Base-by-base conservation (phyloP, 2,113 vertebrate genomes). In the Macquaria ambigua region DNA sequence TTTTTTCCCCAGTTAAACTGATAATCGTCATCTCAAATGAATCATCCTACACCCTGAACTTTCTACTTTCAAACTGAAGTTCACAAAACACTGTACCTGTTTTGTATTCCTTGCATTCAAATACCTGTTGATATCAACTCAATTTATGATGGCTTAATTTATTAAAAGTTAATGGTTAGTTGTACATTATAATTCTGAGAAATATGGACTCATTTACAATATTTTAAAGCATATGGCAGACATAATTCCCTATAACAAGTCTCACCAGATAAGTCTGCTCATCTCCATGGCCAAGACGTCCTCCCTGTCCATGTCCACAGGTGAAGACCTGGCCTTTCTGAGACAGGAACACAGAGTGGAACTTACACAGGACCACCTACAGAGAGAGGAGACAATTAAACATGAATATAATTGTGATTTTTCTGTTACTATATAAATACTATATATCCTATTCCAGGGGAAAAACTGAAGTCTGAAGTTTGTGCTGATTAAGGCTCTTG, bases 331-430 rank as follows among this genome's bases (percentile, higher is more conserved):
- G 97, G 70, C 98, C 98, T 94, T 98, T 99, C 94, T 99, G 98
- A 59, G 98, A 98, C 89, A 99, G 97, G 94, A 99, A 99, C 78
- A 99, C 98, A 0, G 98, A 98, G 89, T 99, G 98, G 96, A 99
- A 99, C 93, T 98, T 97, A 85, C 97, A 99, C 87, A 99, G 95
- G 48, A 98, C 97, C 92, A 99, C 97, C 98, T 99, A 82, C 50
- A 89, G 48, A 43, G 28, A 89, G 74, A 74, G 84, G 63, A 86
- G 28, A 5, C n/a, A 0, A 39, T 39, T 3, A 46, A 84, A 68
- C 8, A 67, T 39, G 14, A 55, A 58, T 37, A 37, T 6, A 28
- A 56, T 5, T 53, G 20, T 18, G 1, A 52, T 15, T 31, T 66
- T 56, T 72, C 1, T 4, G 43, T 41, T 16, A 48, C 15, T 16